Base-by-base conservation (phyloP, 2,888 invertebrate genomes). In the Autographa gamma region DNA sequence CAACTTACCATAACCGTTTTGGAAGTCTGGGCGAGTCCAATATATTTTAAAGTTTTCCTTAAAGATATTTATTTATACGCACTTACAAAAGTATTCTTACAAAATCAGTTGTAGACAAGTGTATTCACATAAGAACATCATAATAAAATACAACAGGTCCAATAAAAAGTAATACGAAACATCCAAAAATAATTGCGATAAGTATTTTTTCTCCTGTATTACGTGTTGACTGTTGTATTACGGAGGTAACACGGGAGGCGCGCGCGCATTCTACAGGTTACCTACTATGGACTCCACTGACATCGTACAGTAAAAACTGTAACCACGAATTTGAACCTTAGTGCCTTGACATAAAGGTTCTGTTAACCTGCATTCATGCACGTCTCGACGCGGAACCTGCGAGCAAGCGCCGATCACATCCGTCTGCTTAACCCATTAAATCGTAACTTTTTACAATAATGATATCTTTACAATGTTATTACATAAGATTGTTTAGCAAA, bases 251-350 rank as follows among this genome's bases (percentile, higher is more conserved):
- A 54, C 63, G 56, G 85, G 87, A 85, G 78, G 79, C 82, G 82
- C 74, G 69, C 72, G 85, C 82, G 85, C 93, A 93, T 94, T 94
- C 94, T 93, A 93, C 93, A 77, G 80, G 91, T 89, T 92, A 75
- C 93, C 92, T 73, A 83, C 82, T 92, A 92, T 81, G 93, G 93
- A 43, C 60, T 65, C 82, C 81, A 76, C 83, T 69, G 16, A 48
- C 48, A 48, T n/a, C 48, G n/a, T 48, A 48, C 48, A 8, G 48
- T 48, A n/a, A 48, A 7, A n/a, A n/a, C 6, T 5, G 6, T n/a
- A 5, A 0, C 7, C 14, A 48, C n/a, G 48, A 48, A n/a, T 48
- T n/a, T n/a, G 6, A 48, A 48, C n/a, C 48, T 48, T 48, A 48
- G 0, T 7, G 0, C n/a, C 48, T 48, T 48, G 7, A 48, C n/a